Conservation (phyloP, 2,888 invertebrate species). For the Ichneumoninae sp. region DNA sequence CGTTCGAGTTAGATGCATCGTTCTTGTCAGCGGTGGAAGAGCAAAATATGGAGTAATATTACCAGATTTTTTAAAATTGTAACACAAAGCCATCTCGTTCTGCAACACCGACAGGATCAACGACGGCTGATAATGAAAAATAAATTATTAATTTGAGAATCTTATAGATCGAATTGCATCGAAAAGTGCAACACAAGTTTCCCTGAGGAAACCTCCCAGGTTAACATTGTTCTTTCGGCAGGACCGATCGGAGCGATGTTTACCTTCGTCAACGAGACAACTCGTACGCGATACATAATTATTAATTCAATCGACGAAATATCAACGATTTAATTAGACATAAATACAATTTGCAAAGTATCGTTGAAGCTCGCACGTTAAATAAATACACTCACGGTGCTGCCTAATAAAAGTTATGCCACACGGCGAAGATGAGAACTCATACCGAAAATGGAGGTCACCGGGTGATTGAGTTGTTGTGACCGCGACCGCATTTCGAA, state of each 20-base stretch:
- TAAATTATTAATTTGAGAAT: neutral
- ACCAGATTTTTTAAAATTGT: constrained; percentile 10
- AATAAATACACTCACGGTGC: constrained; percentile 51
- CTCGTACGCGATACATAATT: constrained; percentile 58
- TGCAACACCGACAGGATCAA: constrained; percentile 11
- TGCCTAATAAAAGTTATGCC: constrained; percentile 59
- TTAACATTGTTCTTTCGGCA: constrained; percentile 1
- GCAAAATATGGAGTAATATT: constrained; percentile 21
- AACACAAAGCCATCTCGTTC: neutral
- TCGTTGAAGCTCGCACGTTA: neutral
- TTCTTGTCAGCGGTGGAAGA: constrained; percentile 6
- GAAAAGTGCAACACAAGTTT: neutral
- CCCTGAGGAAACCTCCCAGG: neutral
- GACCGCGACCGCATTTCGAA: constrained; percentile 64
- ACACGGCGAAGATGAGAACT: constrained; percentile 76
- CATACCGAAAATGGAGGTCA: constrained; percentile 77
- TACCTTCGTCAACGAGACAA: constrained; percentile 53
- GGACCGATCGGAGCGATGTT: neutral
- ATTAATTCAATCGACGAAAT: neutral
- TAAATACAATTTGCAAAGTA: neutral
- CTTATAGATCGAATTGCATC: neutral
- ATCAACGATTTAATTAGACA: neutral
- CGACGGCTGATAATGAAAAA: constrained; percentile 34
- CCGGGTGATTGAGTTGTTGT: constrained; percentile 66
- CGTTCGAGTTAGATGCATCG: constrained; percentile 13